Evolutionary conservation across 1,140 invertebrate species (phyloP).

Genomic region (Bradysia coprophila): DNA sequence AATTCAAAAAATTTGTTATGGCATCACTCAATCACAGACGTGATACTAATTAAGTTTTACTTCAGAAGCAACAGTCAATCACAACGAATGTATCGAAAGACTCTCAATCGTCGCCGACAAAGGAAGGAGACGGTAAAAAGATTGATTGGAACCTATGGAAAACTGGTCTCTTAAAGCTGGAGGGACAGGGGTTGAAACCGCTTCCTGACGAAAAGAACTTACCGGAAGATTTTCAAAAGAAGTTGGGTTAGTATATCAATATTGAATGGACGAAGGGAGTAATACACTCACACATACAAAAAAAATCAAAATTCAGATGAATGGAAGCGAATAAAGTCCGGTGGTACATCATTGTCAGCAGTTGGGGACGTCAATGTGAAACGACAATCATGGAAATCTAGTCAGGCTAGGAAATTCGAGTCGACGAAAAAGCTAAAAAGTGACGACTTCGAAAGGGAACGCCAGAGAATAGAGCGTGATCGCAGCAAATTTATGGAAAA

Average conservation of each 20-base stretch:
- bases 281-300: neutral
- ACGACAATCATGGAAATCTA: conserved; percentile 3
- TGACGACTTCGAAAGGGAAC: neutral
- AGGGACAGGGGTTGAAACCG: conserved; percentile 21
- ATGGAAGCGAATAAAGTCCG: conserved; percentile 43
- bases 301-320: conserved; percentile 31
- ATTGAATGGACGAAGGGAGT: neutral
- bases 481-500: conserved; percentile 37
- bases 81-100: neutral
- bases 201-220: conserved; percentile 34
- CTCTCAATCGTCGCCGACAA: conserved; percentile 15
- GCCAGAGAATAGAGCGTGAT: conserved; percentile 29
- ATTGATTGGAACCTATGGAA: conserved; percentile 56
- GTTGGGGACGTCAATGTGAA: conserved; percentile 25
- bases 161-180: conserved; percentile 23
- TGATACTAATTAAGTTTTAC: neutral
- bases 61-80: neutral
- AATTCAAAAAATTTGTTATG: conserved; percentile 8
- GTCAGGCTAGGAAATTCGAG: neutral
- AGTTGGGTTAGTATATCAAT: conserved; percentile 34
- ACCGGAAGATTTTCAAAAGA: conserved; percentile 47
- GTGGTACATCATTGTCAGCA: conserved; percentile 26
- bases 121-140: conserved; percentile 27
- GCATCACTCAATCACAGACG: too few species aligned
- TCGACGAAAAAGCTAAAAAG: conserved; percentile 7